These are phyloP conservation scores for Sinocyclocheilus maitianheensis DNA, from an alignment of 2,113 vertebrate species.

Conservation along the genomic window DNA sequence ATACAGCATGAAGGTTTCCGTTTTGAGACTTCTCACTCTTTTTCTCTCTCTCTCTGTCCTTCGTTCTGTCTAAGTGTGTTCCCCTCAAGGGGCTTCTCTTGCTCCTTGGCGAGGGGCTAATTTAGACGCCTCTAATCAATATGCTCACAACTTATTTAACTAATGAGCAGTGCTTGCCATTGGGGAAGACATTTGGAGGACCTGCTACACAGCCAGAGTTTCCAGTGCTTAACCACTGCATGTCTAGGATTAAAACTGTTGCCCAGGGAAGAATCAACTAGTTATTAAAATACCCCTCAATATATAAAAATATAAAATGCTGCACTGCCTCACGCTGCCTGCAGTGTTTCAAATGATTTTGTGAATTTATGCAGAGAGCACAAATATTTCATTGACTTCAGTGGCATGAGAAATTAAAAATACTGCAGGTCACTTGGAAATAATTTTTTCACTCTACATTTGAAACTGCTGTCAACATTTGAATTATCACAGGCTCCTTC, in stretches of 20 bases:
- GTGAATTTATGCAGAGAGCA: conserved; percentile 11
- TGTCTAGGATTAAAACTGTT: conserved; percentile 47
- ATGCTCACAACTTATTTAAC: conserved; percentile 69
- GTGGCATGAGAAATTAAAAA: neutral
- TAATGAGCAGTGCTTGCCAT: conserved; percentile 65
- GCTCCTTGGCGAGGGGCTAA: conserved; percentile 58
- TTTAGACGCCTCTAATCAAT: conserved; percentile 73
- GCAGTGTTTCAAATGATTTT: conserved; percentile 14
- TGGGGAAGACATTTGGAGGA: conserved; percentile 70
- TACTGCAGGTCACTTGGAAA: neutral
- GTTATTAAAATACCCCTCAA: conserved; percentile 46
- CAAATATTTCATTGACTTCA: neutral
- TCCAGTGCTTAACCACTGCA: conserved; percentile 47
- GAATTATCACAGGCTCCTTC: neutral
- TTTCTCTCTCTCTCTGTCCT: neutral
- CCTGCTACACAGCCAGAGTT: conserved; percentile 41
- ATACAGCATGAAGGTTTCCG: neutral
- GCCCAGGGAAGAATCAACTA: conserved; percentile 31
- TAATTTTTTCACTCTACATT: too few relatives aligned
- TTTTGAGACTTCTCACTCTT: neutral
- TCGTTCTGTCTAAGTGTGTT: conserved; percentile 21
- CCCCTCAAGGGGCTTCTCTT: conserved; percentile 54
- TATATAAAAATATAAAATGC: conserved; percentile 38
- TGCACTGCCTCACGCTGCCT: neutral
- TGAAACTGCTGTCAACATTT: too few relatives aligned